Evolutionary conservation across 2,797 vertebrate genomes (phyloP).

Genomic region (Chanos chanos): DNA sequence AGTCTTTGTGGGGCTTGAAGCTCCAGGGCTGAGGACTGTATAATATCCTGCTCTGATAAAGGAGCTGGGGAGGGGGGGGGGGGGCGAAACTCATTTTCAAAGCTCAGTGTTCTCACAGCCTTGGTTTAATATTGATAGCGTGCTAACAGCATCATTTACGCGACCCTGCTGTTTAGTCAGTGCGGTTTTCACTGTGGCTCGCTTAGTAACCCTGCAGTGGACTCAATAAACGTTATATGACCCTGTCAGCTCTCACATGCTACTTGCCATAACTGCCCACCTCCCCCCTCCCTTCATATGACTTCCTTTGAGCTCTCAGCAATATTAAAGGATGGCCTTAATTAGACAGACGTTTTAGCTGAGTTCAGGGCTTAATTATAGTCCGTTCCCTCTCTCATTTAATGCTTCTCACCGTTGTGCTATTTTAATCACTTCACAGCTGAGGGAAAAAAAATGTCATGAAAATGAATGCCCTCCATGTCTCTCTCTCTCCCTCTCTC

Average conservation of each 20-base stretch:
- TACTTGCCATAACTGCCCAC: slow-evolving; percentile 29
- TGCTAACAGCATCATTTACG: too few species aligned
- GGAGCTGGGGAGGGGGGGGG: too few species aligned
- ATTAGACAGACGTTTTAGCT: slow-evolving; percentile 49
- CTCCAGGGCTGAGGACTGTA: too few species aligned
- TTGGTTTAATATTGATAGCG: too few species aligned
- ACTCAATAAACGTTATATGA: not conserved
- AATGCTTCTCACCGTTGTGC: slow-evolving; percentile 35
- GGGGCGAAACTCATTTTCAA: too few species aligned
- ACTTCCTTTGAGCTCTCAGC: slow-evolving; percentile 30
- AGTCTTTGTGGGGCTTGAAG: too few species aligned
- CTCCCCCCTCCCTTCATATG: not conserved
- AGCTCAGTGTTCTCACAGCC: too few species aligned
- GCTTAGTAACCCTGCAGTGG: slow-evolving; percentile 11
- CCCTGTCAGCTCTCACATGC: slow-evolving; percentile 18
- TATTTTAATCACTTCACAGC: slow-evolving; percentile 50
- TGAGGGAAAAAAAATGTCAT: slow-evolving; percentile 1
- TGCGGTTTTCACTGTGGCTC: slow-evolving; percentile 21
- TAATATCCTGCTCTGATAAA: too few species aligned
- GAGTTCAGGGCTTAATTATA: slow-evolving; percentile 50
- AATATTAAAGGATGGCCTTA: slow-evolving; percentile 45
- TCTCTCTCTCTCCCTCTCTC: not conserved
- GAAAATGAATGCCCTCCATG: slow-evolving; percentile 35
- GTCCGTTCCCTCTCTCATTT: slow-evolving; percentile 42
- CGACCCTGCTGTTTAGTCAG: slow-evolving; percentile 9